Percentiles rank a stretch among this genome's conserved stretches.
phyloP scores from a whole-genome alignment of 2,113 vertebrate species.

The Fulica atra region DNA sequence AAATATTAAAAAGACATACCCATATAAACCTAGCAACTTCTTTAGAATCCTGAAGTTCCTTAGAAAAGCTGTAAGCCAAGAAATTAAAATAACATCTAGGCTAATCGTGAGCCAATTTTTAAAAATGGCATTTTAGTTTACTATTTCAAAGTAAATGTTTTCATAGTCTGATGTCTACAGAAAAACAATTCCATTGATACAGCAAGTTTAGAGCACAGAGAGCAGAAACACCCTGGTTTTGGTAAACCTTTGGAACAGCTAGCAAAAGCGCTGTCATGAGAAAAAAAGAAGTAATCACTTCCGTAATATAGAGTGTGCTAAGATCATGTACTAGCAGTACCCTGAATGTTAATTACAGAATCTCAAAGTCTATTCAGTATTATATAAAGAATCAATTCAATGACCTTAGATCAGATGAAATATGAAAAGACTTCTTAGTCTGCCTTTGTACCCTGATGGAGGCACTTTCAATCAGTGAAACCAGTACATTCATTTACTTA shows the following conservation, averaged over 20 bases:
- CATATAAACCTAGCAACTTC: conserved; percentile 1
- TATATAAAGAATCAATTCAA: conserved; percentile 19
- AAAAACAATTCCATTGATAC: conserved; percentile 9
- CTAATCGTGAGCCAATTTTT: conserved; percentile 35
- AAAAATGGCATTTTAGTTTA: conserved; percentile 14
- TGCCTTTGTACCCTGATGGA: conserved; percentile 16
- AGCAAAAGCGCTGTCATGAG: neutral
- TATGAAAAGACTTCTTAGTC: conserved; percentile 34
- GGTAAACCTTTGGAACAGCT: neutral
- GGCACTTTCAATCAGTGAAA: conserved; percentile 21
- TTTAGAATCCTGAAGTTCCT: conserved; percentile 37
- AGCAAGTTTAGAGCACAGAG: neutral
- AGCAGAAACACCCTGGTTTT: neutral
- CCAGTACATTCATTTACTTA: conserved; percentile 30
- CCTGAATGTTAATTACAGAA: conserved; percentile 30
- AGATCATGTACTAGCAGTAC: neutral
- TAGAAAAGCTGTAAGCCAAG: conserved; percentile 16
- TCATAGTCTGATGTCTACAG: neutral
- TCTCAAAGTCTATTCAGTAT: conserved; percentile 29
- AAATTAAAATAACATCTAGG: conserved; percentile 40
- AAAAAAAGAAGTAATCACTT: neutral
- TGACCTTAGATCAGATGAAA: conserved; percentile 46
- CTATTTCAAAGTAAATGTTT: conserved; percentile 30
- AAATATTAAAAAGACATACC: conserved; percentile 52
- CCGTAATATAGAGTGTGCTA: neutral